phyloP scores from a whole-genome alignment of 2,888 invertebrate genomes.

The Catocala sponsa region DNA sequence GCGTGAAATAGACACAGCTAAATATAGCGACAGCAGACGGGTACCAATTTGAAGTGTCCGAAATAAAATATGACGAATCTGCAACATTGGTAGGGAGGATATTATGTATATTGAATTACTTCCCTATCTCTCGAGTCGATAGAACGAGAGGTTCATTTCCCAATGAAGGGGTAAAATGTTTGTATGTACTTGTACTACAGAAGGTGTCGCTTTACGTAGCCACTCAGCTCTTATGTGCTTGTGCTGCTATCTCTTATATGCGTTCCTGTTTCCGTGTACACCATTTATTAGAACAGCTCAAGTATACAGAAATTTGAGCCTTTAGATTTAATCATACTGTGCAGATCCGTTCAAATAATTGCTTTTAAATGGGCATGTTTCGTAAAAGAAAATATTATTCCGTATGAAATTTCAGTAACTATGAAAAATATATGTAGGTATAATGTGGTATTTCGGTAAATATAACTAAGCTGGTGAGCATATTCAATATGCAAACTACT shows the following conservation, averaged over 20 bases:
- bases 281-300: conserved; percentile 1
- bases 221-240: conserved; percentile 34
- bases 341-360: too few relatives aligned
- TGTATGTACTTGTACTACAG: conserved; percentile 26
- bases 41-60: conserved; percentile 14
- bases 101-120: conserved; percentile 60
- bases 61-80: conserved; percentile 46
- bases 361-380: too few relatives aligned
- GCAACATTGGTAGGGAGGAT: conserved; percentile 39
- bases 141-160: conserved; percentile 46
- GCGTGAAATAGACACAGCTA: conserved; percentile 4
- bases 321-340: too few relatives aligned
- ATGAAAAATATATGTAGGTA: too few relatives aligned
- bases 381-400: too few relatives aligned
- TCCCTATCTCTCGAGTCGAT: conserved; percentile 48
- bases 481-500: too few relatives aligned
- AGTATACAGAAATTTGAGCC: too few relatives aligned
- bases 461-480: too few relatives aligned
- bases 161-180: conserved; percentile 50
- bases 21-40: conserved; percentile 26
- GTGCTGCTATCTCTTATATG: conserved; percentile 16
- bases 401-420: too few relatives aligned
- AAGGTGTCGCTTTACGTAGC: conserved; percentile 37
- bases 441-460: too few relatives aligned
- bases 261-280: conserved; percentile 12